phyloP scores from a whole-genome alignment of 2,113 vertebrate species.

The Hemicordylus capensis region DNA sequence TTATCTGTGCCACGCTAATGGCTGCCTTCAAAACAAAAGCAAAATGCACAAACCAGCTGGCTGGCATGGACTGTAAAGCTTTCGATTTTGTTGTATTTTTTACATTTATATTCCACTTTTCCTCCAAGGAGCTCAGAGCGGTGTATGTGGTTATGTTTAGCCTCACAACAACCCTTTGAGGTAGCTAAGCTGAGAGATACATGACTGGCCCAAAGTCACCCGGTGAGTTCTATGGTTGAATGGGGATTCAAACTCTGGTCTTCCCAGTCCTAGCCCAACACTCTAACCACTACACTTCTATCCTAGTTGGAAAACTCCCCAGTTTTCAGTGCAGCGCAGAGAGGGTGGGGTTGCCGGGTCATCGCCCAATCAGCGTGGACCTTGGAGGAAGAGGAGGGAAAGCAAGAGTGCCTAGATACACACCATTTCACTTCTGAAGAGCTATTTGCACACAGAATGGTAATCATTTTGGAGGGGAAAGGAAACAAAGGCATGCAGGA shows the following conservation, averaged over 20 bases:
- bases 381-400: background rate
- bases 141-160: too few relatives aligned
- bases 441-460: background rate
- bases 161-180: too few relatives aligned
- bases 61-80: background rate
- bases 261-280: too few relatives aligned
- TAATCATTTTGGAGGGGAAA: background rate
- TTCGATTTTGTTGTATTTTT: too few relatives aligned
- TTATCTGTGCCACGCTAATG: background rate
- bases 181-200: too few relatives aligned
- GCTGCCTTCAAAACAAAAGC: background rate
- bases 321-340: background rate
- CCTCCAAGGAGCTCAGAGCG: too few relatives aligned
- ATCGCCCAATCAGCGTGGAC: background rate
- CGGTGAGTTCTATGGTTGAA: too few relatives aligned
- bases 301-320: background rate
- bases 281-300: too few relatives aligned
- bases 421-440: background rate
- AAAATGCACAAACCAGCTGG: background rate
- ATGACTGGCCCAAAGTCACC: too few relatives aligned
- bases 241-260: too few relatives aligned
- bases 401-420: background rate
- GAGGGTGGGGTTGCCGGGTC: background rate
- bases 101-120: too few relatives aligned
- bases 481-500: background rate